Percentiles rank a stretch among this genome's conserved stretches.
Conservation (phyloP, 2,888 invertebrate species). For the Euspilapteryx auroguttella region DNA sequence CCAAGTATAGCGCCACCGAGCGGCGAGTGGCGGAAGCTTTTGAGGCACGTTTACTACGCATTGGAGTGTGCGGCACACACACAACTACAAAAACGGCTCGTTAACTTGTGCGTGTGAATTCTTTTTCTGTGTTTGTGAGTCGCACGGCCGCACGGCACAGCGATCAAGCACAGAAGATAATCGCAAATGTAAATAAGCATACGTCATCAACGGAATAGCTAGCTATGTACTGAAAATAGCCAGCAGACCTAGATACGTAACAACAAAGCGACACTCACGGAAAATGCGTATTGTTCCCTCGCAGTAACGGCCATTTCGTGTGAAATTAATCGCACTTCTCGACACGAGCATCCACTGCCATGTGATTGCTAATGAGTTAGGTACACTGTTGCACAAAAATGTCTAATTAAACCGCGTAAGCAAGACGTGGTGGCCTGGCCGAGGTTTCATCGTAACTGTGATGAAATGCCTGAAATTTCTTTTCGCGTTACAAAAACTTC, state of each 20-base stretch:
- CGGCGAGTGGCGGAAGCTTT: constrained; percentile 54
- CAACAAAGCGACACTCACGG: too few species aligned
- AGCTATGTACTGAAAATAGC: too few species aligned
- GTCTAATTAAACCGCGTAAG: constrained; percentile 36
- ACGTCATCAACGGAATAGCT: too few species aligned
- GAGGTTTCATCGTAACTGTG: constrained; percentile 55
- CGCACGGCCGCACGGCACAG: constrained; percentile 18
- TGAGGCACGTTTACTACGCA: constrained; percentile 19
- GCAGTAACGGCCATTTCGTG: too few species aligned
- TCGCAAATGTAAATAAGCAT: too few species aligned
- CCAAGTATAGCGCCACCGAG: constrained; percentile 37
- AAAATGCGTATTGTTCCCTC: too few species aligned
- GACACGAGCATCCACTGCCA: too few species aligned
- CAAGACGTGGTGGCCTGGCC: constrained; percentile 51
- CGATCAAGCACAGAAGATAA: background rate
- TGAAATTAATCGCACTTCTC: too few species aligned
- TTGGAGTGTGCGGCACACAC: constrained; percentile 48
- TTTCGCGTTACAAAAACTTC: constrained; percentile 45
- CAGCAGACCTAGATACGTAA: too few species aligned
- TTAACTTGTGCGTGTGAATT: constrained; percentile 31
- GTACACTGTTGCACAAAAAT: too few species aligned
- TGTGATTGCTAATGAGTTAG: too few species aligned
- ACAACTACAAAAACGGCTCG: constrained; percentile 18
- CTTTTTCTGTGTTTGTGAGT: constrained; percentile 36
- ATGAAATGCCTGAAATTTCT: constrained; percentile 38